A percentile compares a stretch with the other conserved stretches of the same genome.
phyloP scores from a whole-genome alignment of 2,888 invertebrate species.

The Blomia tropicalis region DNA sequence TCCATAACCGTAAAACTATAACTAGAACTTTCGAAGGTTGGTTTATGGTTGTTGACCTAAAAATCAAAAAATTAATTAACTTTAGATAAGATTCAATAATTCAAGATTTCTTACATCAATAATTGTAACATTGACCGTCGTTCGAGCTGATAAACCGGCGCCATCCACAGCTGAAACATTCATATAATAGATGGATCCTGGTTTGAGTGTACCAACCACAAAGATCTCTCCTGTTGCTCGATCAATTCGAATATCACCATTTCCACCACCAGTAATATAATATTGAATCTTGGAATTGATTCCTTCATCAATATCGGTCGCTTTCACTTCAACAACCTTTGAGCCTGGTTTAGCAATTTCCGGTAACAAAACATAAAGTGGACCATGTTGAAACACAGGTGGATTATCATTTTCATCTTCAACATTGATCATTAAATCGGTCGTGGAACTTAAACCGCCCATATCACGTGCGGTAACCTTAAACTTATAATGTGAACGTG shows the following conservation, averaged over 20 bases:
- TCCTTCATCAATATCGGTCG: constrained; percentile 38
- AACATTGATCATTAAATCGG: constrained; percentile 51
- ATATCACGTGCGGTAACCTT: constrained; percentile 31
- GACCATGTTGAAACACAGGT: constrained; percentile 32
- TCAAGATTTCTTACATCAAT: constrained; percentile 37
- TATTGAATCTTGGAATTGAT: constrained; percentile 31
- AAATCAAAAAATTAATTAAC: neutral
- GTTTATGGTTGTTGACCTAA: constrained; percentile 55
- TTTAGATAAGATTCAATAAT: neutral
- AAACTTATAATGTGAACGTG: constrained; percentile 29
- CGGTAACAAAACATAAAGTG: constrained; percentile 33
- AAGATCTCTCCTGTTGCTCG: constrained; percentile 32
- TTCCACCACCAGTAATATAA: constrained; percentile 30
- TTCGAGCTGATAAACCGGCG: constrained; percentile 51
- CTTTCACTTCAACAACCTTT: constrained; percentile 42
- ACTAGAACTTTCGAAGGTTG: constrained; percentile 62
- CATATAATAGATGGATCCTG: constrained; percentile 36
- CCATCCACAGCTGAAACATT: constrained; percentile 60
- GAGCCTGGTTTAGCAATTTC: constrained; percentile 34
- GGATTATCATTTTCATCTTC: constrained; percentile 65
- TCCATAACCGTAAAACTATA: constrained; percentile 67
- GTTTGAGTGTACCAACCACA: constrained; percentile 30
- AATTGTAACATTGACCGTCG: constrained; percentile 53
- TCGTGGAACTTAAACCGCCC: constrained; percentile 54
- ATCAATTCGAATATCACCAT: constrained; percentile 32